phyloP scores from a whole-genome alignment of 2,888 invertebrate genomes.

The Pyrrhia umbra region DNA sequence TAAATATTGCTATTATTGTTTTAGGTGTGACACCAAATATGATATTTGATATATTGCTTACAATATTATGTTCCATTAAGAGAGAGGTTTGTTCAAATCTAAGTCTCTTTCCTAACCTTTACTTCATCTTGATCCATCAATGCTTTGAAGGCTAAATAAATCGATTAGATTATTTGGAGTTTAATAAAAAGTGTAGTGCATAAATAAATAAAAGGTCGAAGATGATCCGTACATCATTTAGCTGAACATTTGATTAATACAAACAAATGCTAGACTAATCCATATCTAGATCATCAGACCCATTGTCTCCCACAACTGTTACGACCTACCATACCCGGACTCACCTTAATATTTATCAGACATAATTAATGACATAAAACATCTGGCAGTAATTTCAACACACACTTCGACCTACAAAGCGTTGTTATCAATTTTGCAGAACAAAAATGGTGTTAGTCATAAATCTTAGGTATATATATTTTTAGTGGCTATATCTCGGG shows the following conservation, averaged over 20 bases:
- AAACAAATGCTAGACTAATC: not conserved
- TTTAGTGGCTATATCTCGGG: constrained; percentile 30
- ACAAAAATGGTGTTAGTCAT: constrained; percentile 42
- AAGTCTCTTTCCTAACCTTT: no score
- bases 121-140: no score
- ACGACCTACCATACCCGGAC: constrained; percentile 8
- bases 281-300: constrained; percentile 1
- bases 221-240: not conserved
- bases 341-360: constrained; percentile 43
- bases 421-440: constrained; percentile 42
- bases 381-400: constrained; percentile 44
- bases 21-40: not conserved
- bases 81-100: no score
- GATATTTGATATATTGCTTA: not conserved
- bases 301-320: constrained; percentile 36
- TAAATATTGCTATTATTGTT: not conserved
- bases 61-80: not conserved
- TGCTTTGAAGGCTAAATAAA: no score
- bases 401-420: constrained; percentile 31
- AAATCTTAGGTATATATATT: constrained; percentile 47
- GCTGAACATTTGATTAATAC: not conserved
- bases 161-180: no score
- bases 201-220: not conserved
- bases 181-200: not conserved
- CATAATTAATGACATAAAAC: constrained; percentile 44